Conservation (phyloP, 2,113 vertebrate species). For the Cyprinodon variegatus region DNA sequence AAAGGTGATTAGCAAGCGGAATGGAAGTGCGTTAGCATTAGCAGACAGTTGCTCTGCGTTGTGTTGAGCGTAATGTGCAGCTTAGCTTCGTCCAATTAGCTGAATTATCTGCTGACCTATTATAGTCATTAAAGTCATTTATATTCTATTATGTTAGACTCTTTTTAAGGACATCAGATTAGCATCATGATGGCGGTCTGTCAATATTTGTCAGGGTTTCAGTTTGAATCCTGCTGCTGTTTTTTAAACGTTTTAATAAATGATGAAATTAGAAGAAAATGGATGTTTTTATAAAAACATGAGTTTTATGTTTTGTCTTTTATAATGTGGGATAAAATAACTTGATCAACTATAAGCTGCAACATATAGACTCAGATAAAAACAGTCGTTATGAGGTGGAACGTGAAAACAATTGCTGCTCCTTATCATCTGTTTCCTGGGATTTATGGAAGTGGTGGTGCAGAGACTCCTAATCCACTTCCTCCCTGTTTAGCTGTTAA, state of each 20-base stretch:
- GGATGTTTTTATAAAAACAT: neutral
- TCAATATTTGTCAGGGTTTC: neutral
- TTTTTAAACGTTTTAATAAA: neutral
- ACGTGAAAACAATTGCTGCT: neutral
- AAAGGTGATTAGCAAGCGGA: neutral
- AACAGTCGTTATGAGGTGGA: neutral
- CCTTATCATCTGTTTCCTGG: neutral
- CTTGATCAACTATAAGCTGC: neutral
- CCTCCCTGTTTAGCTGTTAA: neutral
- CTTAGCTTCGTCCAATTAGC: neutral
- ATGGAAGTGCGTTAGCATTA: constrained; percentile 6
- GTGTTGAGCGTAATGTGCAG: neutral
- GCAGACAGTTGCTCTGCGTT: constrained; percentile 10
- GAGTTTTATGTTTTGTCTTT: no score
- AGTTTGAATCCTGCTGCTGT: neutral
- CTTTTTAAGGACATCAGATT: neutral
- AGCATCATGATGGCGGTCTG: neutral
- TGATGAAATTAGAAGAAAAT: neutral
- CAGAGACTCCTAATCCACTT: neutral
- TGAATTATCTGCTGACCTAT: neutral
- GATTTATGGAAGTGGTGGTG: neutral
- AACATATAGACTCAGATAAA: no score
- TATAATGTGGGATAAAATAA: neutral
- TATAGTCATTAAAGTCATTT: neutral
- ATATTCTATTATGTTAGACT: neutral